Evolutionary conservation across 2,888 invertebrate genomes (phyloP).

Genomic region (Drosophila conformis): DNA sequence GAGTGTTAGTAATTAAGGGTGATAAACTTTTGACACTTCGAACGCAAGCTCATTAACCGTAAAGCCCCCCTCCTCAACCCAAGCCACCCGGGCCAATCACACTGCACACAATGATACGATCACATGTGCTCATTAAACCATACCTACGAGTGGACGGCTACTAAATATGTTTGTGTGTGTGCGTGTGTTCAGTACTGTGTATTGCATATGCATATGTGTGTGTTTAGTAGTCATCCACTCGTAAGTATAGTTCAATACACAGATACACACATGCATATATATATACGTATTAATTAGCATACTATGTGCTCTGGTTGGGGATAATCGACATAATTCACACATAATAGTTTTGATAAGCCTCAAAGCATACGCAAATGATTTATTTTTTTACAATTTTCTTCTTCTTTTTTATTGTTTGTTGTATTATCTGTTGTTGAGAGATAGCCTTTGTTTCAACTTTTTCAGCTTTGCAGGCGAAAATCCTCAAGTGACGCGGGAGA

Average conservation of each 20-base stretch:
- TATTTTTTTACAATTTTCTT: neutral
- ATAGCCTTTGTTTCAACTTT: neutral
- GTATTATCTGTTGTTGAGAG: neutral
- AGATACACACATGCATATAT: neutral
- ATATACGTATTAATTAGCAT: neutral
- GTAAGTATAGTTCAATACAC: neutral
- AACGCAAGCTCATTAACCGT: conserved; percentile 14
- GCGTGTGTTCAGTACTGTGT: neutral
- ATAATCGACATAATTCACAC: conserved; percentile 16
- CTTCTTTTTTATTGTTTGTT: neutral
- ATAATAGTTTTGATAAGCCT: conserved; percentile 39
- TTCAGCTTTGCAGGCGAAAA: neutral
- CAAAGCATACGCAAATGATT: neutral
- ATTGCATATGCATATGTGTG: neutral
- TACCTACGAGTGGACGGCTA: conserved; percentile 11
- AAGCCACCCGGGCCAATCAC: neutral
- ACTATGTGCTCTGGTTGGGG: neutral
- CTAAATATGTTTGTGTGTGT: neutral
- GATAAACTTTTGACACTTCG: conserved; percentile 72
- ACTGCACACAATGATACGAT: conserved; percentile 29
- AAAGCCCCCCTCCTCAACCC: conserved; percentile 7
- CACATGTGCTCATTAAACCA: conserved; percentile 47
- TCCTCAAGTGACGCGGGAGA: neutral
- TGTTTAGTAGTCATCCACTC: neutral
- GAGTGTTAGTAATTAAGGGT: conserved; percentile 53